Evolutionary conservation across 2,888 invertebrate species (phyloP), one percentile per base, ranked within the genome.

Genomic region (Xestia rhomboidea): DNA sequence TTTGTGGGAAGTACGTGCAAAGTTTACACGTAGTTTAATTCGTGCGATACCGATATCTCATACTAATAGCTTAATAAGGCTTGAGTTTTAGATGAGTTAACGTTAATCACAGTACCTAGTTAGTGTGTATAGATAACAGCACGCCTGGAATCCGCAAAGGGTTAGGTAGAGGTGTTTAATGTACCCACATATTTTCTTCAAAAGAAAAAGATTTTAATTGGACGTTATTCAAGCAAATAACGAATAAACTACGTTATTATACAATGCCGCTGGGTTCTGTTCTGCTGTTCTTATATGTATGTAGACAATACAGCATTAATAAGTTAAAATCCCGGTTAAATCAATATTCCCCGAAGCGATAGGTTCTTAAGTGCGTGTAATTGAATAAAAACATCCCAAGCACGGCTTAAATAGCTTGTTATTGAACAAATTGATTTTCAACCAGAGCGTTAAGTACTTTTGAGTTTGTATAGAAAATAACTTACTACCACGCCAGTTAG

Each of bases 381-480:
- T 81, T 81, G 46, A 81, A 83, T 81, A n/a, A 79, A 78, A 84
- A 57, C 54, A 79, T 41, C 21, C 41, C 34, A 78, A 44, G 38
- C 44, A 38, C 21, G 60, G 24, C 24, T 66, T 60, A 15, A 66
- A 46, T 60, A 77, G 46, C 34, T 34, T 44, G 21, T 83, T 67
- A 80, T 83, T 83, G 66, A 80, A 70, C n/a, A 46, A 79, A 79
- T 83, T 79, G 49, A 34, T 81, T 79, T 46, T 67, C 70, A 79
- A 64, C 15, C 8, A 7, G 21, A 63, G 54, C 27, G 6, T 38
- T 7, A 51, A 57, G 62, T 46, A 18, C 7, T 21, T 34, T 57
- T 51, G 30, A 18, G 38, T 30, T 71, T 54, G 15, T 62, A 8
- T 44, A 13, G 2, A 10, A 11, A 49, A 57, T n/a, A 54, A 27